phyloP scores from a whole-genome alignment of 2,888 invertebrate genomes.

The Coleophora flavipennella region DNA sequence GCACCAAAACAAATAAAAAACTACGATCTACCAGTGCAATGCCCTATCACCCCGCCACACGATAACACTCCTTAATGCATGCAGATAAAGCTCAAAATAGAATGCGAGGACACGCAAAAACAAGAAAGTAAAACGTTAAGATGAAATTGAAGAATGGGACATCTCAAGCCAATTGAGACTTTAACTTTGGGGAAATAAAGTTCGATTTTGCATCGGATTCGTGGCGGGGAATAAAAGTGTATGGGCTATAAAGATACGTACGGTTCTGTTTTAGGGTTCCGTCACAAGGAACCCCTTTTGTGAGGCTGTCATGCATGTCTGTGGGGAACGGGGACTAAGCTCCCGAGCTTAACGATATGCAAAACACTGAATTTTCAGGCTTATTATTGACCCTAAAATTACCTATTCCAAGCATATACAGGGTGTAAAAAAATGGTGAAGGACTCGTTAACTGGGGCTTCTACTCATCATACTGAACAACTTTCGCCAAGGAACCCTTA shows the following conservation, averaged over 20 bases:
- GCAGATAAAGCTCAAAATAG: conserved; percentile 36
- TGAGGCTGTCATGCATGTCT: neutral
- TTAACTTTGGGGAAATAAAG: conserved; percentile 19
- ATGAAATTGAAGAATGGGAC: conserved; percentile 59
- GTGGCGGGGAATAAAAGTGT: conserved; percentile 24
- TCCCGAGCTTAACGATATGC: too few species aligned
- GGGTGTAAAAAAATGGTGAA: too few species aligned
- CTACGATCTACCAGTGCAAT: conserved; percentile 63
- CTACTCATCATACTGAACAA: too few species aligned
- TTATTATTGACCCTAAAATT: too few species aligned
- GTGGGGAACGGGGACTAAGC: too few species aligned
- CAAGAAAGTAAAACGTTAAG: conserved; percentile 64
- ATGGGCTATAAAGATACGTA: conserved; percentile 12
- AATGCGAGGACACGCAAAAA: conserved; percentile 40
- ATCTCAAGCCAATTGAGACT: conserved; percentile 31
- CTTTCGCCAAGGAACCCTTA: too few species aligned
- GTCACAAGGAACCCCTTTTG: too few species aligned
- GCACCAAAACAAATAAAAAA: conserved; percentile 71
- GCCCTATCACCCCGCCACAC: conserved; percentile 56
- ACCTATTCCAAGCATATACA: too few species aligned
- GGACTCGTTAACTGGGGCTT: too few species aligned
- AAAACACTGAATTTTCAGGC: too few species aligned
- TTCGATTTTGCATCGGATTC: conserved; percentile 10
- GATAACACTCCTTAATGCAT: conserved; percentile 26
- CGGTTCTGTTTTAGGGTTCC: too few species aligned